Base-by-base conservation (phyloP, 2,113 vertebrate genomes). In the Syrmaticus mikado region DNA sequence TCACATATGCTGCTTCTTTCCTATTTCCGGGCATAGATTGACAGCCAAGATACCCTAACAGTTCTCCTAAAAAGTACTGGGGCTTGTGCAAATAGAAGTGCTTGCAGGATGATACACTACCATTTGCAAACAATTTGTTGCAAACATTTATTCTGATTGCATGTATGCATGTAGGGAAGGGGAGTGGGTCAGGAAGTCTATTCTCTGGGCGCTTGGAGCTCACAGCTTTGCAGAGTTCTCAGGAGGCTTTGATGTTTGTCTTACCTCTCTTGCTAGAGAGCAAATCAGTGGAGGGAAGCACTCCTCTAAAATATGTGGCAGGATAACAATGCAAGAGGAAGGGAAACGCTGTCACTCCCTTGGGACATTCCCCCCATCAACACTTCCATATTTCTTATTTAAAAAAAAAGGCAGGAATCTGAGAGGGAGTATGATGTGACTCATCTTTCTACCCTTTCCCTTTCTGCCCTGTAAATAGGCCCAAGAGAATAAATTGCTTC, bases 401-500 rank as follows among this genome's bases (percentile, higher is more conserved):
- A 57, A 57, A 50, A 50, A 70, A 45, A n/a, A 13, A 58, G 20
- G 18, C n/a, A 74, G 52, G 38, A 92, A 85, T 53, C 55, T 46
- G 62, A 75, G 30, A 92, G 24, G 36, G 48, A 20, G 61, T 65
- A 90, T 12, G 24, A 89, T 58, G 36, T 48, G 74, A 24, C 19
- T 75, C 72, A 16, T 77, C 41, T 85, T 87, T 82, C 72, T 66
- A 72, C 6, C 17, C 25, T 64, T 87, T 52, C 40, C 53, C 48
- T 74, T 87, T 89, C 34, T 91, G 41, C 34, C 82, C 50, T 50
- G 78, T 86, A 92, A 95, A 87, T n/a, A 86, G 73, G 20, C 45
- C 68, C 68, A 68, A 55, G 78, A 91, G 58, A 88, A 2, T 88
- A 95, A 95, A 95, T 91, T 90, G 79, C 55, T 93, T 95, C 92